Base-by-base conservation (phyloP, 2,888 invertebrate genomes). In the Zaprionus lineosus region DNA sequence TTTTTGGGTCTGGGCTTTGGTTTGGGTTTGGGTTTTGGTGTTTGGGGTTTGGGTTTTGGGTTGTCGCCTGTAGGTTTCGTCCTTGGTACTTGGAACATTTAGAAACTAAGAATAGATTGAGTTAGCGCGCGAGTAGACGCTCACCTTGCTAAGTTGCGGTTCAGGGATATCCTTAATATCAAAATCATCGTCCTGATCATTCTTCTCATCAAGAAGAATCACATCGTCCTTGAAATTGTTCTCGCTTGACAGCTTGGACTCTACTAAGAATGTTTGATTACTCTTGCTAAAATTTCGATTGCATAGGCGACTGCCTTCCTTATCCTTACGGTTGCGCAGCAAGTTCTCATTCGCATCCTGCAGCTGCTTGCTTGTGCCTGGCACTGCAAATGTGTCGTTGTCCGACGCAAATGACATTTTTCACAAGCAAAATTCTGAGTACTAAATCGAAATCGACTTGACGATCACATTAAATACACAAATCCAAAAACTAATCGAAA, bases 261-360 rank as follows among this genome's bases (percentile, higher is more conserved):
- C 28, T 4, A 41, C 29, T 31, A 50, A 44, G 48, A 18, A 36
- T 14, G 16, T 43, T 21, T 28, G 37, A 47, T 53, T 48, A 36
- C 12, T 33, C 39, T 4, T 39, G 19, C 28, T 41, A 21, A 12
- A 43, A 14, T 1, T 21, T 1, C 16, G 59, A 7, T 29, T 14
- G 15, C 26, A 9, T 5, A 31, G 5, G 9, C 40, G 53, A 16
- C 44, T 40, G 18, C 28, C 41, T 4, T 47, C 63, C 18, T 33
- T 53, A 11, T 61, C 47, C 47, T 48, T 63, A 29, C 74, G 74
- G 53, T 74, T 58, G 36, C 74, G 74, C 33, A 74, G 40, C 33
- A 68, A 39, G 59, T 53, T 60, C n/a, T 21, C 8, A n/a, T n/a
- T n/a, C n/a, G n/a, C n/a, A n/a, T 58, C 55, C 33, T 40, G 47